Percentiles rank a stretch among this genome's conserved stretches.
Evolutionary conservation across 2,797 vertebrate species (phyloP).

Genomic region (Steatocranus sp.): DNA sequence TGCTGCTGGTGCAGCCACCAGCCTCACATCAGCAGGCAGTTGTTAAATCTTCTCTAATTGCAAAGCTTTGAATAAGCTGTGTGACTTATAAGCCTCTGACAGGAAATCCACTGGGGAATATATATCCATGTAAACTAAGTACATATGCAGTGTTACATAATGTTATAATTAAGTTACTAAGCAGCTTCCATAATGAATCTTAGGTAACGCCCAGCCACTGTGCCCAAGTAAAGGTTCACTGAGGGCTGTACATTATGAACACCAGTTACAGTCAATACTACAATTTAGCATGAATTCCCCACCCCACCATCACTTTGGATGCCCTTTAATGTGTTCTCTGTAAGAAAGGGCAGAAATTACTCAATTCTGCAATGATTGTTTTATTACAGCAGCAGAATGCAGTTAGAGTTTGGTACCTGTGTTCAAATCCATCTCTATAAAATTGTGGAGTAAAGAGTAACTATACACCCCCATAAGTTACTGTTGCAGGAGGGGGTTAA

Average conservation of each 20-base stretch:
- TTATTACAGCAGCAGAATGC: neutral
- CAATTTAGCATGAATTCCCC: neutral
- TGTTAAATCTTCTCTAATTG: neutral
- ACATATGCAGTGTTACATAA: neutral
- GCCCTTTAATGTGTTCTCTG: neutral
- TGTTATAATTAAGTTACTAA: neutral
- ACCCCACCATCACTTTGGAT: neutral
- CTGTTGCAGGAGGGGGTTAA: neutral
- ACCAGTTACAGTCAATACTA: neutral
- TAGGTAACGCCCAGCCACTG: neutral
- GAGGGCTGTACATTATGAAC: neutral
- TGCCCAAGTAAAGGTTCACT: neutral
- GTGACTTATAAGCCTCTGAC: neutral
- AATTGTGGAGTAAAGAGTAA: neutral
- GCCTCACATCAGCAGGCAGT: neutral
- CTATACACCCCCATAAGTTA: neutral
- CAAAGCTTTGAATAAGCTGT: neutral
- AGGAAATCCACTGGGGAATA: neutral
- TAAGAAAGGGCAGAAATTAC: neutral
- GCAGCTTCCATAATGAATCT: neutral
- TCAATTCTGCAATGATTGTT: neutral
- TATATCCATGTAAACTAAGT: neutral
- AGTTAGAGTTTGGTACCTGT: neutral
- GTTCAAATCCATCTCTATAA: neutral
- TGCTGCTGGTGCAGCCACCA: neutral